Evolutionary conservation across 1,140 invertebrate species (phyloP), one percentile per base, ranked within the genome.

Genomic region (Laodelphax striatellus): DNA sequence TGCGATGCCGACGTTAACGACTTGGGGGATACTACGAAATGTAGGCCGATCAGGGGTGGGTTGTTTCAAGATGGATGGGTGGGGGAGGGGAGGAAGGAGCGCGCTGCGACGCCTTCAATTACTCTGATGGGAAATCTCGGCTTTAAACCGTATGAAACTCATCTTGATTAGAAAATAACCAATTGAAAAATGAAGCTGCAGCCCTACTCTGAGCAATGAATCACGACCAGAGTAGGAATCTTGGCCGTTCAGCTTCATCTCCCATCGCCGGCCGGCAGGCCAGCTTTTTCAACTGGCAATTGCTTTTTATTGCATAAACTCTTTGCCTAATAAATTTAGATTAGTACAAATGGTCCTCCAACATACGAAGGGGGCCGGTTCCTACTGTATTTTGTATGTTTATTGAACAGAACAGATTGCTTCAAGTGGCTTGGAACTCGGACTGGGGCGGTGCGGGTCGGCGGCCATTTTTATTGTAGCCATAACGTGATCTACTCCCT

Each of bases 261-360:
- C 22, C 11, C 31, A 31, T 55, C 5, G 22, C 19, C 19, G 14
- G 14, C 19, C 19, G 14, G 14, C 19, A 5, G 14, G 14, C 19
- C 19, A 5, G 14, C 38, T 55, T 54, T 60, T 52, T 60, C 38
- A 22, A 52, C 63, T 42, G 31, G 54, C 65, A 66, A 66, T 66
- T 66, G 65, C 52, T 55, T 62, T 66, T 66, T 64, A 66, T 66
- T 66, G 65, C 65, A 66, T 66, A 66, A 66, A 63, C 63, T 66
- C 52, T 52, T 38, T 53, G 28, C 22, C 61, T 63, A 66, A 66
- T 66, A 66, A 66, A 64, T 66, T 66, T 66, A 66, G 63, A 66
- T 66, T 66, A 66, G 58, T 66, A 66, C 65, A 66, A 66, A 66
- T 66, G 63, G 65, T 62, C 55, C n/a, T n/a, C n/a, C 16, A 21